A percentile compares a stretch with the other conserved stretches of the same genome.
Conservation (phyloP, 2,113 vertebrate genomes). For the Lanius collurio region DNA sequence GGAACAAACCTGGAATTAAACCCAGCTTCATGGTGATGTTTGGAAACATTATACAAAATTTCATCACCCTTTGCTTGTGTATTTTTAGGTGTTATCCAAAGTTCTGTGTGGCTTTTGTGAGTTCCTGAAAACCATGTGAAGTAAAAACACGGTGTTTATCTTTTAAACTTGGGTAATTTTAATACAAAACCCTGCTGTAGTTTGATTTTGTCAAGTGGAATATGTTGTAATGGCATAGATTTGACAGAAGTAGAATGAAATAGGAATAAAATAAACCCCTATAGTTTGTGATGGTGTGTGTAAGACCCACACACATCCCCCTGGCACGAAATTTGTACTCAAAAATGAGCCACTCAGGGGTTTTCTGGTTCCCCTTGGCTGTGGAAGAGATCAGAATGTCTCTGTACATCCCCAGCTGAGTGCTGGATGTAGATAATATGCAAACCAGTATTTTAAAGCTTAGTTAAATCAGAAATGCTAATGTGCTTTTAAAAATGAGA, state of each 20-base stretch:
- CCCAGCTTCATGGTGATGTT: neutral
- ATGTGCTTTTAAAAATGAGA: neutral
- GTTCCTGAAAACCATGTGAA: neutral
- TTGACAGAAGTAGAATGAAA: neutral
- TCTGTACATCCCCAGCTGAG: neutral
- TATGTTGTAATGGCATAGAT: neutral
- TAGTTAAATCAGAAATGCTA: slow-evolving; percentile 22
- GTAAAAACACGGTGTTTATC: rapidly evolving
- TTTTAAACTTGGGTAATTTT: neutral
- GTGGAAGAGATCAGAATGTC: neutral
- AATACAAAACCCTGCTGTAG: rapidly evolving
- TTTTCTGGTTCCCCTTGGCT: neutral
- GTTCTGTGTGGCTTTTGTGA: neutral
- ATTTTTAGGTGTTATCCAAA: rapidly evolving
- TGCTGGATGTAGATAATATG: neutral
- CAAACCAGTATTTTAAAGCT: slow-evolving; percentile 19
- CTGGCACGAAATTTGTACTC: neutral
- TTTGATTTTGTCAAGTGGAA: neutral
- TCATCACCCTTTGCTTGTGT: neutral
- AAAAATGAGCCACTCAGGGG: neutral
- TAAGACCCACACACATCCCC: neutral
- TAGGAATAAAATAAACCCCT: rapidly evolving
- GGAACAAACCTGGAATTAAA: neutral
- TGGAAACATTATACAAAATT: neutral
- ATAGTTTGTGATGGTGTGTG: rapidly evolving